Percentiles rank a stretch among this genome's conserved stretches.
Conservation (phyloP, 92 coral and sea anemone genomes). For the Chrysogorgia sp. region DNA sequence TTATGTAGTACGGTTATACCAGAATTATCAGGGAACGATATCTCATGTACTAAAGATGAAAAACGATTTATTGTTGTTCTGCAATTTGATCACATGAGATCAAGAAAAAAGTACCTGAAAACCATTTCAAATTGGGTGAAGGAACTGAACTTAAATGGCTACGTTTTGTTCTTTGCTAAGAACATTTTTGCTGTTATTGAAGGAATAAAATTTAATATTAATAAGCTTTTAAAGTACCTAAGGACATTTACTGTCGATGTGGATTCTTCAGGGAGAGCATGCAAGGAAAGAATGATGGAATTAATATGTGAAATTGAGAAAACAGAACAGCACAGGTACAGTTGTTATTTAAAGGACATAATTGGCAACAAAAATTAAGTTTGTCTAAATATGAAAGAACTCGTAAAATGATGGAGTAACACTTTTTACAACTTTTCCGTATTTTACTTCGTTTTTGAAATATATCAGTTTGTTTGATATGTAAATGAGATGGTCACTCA, state of each 20-base stretch:
- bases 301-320: slow-evolving; percentile 45
- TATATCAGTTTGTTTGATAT: too few relatives aligned
- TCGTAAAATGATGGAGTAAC: too few relatives aligned
- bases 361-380: too few relatives aligned
- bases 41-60: not conserved
- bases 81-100: slow-evolving; percentile 87
- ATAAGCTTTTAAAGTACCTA: slow-evolving; percentile 68
- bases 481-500: too few relatives aligned
- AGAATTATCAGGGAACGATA: not conserved
- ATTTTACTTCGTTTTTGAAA: too few relatives aligned
- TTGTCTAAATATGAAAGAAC: too few relatives aligned
- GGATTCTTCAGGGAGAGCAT: slow-evolving; percentile 83
- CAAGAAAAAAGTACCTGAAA: slow-evolving; percentile 68
- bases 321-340: slow-evolving; percentile 24
- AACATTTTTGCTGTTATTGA: slow-evolving; percentile 69
- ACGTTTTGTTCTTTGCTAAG: slow-evolving; percentile 64
- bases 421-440: too few relatives aligned
- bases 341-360: too few relatives aligned
- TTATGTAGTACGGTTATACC: not conserved
- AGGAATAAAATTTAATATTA: slow-evolving; percentile 61
- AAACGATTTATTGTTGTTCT: slow-evolving; percentile 49
- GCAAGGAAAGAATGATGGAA: slow-evolving; percentile 93
- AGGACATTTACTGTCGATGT: slow-evolving; percentile 81
- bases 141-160: slow-evolving; percentile 64
- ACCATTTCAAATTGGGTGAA: slow-evolving; percentile 71